Base-by-base conservation (phyloP, 1,140 invertebrate genomes). In the Ceratina australensis region DNA sequence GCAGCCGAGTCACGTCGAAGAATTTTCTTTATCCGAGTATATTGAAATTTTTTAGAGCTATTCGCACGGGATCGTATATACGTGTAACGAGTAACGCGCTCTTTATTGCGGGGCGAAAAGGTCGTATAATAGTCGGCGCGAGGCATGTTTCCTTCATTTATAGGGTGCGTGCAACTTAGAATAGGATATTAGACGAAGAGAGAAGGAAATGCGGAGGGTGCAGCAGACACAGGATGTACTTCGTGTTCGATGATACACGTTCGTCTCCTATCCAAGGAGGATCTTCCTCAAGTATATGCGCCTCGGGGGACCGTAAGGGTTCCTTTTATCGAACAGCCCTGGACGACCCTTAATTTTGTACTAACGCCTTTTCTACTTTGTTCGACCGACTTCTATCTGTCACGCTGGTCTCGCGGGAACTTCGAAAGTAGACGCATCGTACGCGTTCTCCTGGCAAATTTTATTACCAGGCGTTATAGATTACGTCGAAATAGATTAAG, bases 11-110 rank as follows among this genome's bases (percentile, higher is more conserved):
- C 54, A 49, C 49, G 59, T 68, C 66, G 73, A 77, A 71, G 74
- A 77, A 77, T 71, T 69, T 52, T 74, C 64, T 74, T 67, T 61
- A 83, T 81, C 81, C 65, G 20, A 63, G 28, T 74, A 87, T 90
- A 90, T 91, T 90, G 89, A 89, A 90, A 90, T 88, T 89, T 89
- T 90, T 84, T 24, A 13, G 50, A 13, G 18, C 22, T 54, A 64
- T 57, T 77, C 18, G 65, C 60, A 64, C 61, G 42, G 57, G 26
- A 0, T 24, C 65, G 61, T 60, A 75, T 57, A 22, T 0, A 24
- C 61, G 61, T 59, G 72, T 69, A 74, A 56, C 74, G 74, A 83
- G 82, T 42, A 79, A 65, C 72, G 59, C n/a, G 78, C n/a, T 78
- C 83, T 81, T 87, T 89, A 86, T 87, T 74, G 82, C 73, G 47